phyloP scores from a whole-genome alignment of 1,140 invertebrate species.

The Drosophila pallidifrons region DNA sequence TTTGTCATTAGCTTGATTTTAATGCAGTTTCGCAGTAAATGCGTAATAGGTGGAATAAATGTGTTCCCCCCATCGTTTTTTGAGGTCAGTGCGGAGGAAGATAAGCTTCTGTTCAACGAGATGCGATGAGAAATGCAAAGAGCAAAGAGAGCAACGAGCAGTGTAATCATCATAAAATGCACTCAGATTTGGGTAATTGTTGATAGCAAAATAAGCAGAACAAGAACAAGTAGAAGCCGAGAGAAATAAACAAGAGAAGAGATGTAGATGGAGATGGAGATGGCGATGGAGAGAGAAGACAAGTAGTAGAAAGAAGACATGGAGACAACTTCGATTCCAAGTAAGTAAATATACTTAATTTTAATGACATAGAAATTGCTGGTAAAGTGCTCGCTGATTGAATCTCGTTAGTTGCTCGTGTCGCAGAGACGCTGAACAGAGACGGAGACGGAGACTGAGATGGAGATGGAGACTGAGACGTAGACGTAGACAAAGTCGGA shows the following conservation, averaged over 20 bases:
- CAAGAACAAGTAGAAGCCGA: not conserved
- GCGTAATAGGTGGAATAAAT: not conserved
- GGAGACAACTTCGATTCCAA: conserved; percentile 56
- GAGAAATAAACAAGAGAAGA: not conserved
- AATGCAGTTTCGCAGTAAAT: conserved; percentile 8
- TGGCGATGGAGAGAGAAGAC: conserved; percentile 1
- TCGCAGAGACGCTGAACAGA: conserved; percentile 11
- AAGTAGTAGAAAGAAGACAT: conserved; percentile 31
- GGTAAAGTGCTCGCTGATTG: conserved; percentile 72
- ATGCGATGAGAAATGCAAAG: not conserved
- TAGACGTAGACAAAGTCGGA: not conserved
- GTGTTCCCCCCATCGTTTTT: not conserved
- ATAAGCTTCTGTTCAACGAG: conserved; percentile 35
- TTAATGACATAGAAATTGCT: conserved; percentile 71
- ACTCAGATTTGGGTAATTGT: conserved; percentile 51
- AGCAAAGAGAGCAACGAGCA: not conserved
- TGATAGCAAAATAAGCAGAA: not conserved
- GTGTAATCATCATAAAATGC: conserved; percentile 49
- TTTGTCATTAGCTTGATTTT: conserved; percentile 11
- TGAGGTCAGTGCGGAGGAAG: not conserved
- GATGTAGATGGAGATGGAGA: conserved; percentile 10
- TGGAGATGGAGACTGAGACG: conserved; percentile 19
- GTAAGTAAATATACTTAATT: conserved; percentile 76
- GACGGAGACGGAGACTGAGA: not conserved
- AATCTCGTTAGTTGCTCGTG: conserved; percentile 67